These are phyloP conservation scores for Phragmatobia fuliginosa DNA, from an alignment of 2,888 invertebrate genomes.

Conservation along the genomic window DNA sequence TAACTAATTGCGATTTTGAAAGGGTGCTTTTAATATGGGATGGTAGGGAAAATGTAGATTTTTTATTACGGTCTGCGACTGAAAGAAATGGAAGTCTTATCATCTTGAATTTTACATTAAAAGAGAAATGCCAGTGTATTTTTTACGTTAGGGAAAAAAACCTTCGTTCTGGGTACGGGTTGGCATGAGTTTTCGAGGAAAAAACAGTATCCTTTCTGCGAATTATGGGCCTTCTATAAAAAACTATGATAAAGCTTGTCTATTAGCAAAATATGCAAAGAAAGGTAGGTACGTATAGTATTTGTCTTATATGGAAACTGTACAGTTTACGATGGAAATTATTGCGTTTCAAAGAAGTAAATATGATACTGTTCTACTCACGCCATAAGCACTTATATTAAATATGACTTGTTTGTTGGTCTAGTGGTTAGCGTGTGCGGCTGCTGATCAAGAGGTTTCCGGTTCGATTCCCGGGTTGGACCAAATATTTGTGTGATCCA, in stretches of 20 bases:
- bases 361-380: background rate
- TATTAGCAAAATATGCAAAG: background rate
- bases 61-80: conserved; percentile 19
- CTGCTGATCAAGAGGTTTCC: no score
- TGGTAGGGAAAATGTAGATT: conserved; percentile 19
- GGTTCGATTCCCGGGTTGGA: no score
- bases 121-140: conserved; percentile 7
- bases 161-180: conserved; percentile 2
- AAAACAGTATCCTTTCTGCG: background rate
- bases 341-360: background rate
- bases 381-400: background rate
- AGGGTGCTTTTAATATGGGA: conserved; percentile 28
- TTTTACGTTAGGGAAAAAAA: conserved; percentile 4
- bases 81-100: conserved; percentile 18
- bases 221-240: conserved; percentile 3
- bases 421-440: no score
- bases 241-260: background rate
- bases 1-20: conserved; percentile 51
- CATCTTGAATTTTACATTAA: conserved; percentile 14
- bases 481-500: no score
- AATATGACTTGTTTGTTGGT: no score
- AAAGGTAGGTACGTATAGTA: background rate
- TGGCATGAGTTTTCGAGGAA: conserved; percentile 10
- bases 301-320: background rate
- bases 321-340: background rate